Base-by-base conservation (phyloP, 1,140 invertebrate genomes). In the Pinna nobilis region DNA sequence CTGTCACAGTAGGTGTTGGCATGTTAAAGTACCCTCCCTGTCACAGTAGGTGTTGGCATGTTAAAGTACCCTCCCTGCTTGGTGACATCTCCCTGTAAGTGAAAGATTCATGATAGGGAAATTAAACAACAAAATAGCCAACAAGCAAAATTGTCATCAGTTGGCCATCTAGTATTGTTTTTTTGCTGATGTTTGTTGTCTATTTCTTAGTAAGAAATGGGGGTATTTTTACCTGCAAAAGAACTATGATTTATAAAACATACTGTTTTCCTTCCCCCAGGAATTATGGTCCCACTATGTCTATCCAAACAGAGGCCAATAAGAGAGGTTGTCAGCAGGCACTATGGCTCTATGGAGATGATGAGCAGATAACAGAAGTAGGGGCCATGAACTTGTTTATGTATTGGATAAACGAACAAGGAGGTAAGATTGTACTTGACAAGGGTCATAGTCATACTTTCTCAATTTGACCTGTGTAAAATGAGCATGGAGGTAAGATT, bases 381-480 rank as follows among this genome's bases (percentile, higher is more conserved):
- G 98, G 98, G 47, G 97, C 98, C 9, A 99, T 99, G 98, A 99
- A 99, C 84, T 93, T 99, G 55, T 99, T 99, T 85, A 92, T 98
- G 78, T 93, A 95, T 83, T 94, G 93, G 86, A 92, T 94, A 68
- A 96, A 99, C 86, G 93, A 96, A 64, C 90, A 95, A 84, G 96
- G 96, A 93, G 96, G 97, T 97, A 90, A 89, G 84, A 70, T 7
- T 25, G 7, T 25, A 51, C 32, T 59, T 28, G 9, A 13, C 5
- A 4, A 33, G 20, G n/a, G n/a, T n/a, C 9, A 44, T n/a, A 11
- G 41, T 44, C n/a, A 44, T 11, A n/a, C n/a, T n/a, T n/a, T n/a
- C n/a, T n/a, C n/a, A n/a, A n/a, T n/a, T n/a, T n/a, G n/a, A n/a
- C n/a, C n/a, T n/a, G n/a, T n/a, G n/a, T n/a, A n/a, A 68, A 96